Base-by-base conservation (phyloP, 2,888 invertebrate species). In the Sceliomorpha sp. region DNA sequence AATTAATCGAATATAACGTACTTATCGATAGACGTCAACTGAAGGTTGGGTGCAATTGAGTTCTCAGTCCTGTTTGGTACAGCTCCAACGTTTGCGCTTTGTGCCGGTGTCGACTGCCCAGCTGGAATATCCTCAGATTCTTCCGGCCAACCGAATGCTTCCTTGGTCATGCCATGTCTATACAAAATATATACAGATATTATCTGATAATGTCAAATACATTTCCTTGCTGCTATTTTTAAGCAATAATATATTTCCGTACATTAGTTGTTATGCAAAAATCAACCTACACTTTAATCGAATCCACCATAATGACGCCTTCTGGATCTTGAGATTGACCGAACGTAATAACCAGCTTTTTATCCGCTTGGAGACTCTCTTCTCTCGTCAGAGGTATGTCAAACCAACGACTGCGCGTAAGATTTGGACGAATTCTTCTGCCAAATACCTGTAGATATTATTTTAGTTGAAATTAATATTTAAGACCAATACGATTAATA, bases 141-240 rank as follows among this genome's bases (percentile, higher is more conserved):
- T 85, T 98, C 98, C 0, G 98, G 98, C 98, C 98, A 98, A 32
- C 98, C 98, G 83, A 98, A 98, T 0, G 94, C 91, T 84, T 98
- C 98, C 88, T 98, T 98, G 0, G 96, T 95, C 89, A 97, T 98
- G 0, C 97, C 97, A 85, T 98, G 98, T 80, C 93, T 93, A 76
- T 14, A 48, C 10, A 12, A 24, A 42, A 9, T 9, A 44, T n/a
- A n/a, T n/a, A n/a, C n/a, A n/a, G n/a, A n/a, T n/a, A n/a, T n/a
- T n/a, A n/a, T n/a, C n/a, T n/a, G n/a, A n/a, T n/a, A n/a, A n/a
- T n/a, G n/a, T n/a, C n/a, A n/a, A n/a, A n/a, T n/a, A n/a, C n/a
- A n/a, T n/a, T n/a, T n/a, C n/a, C n/a, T n/a, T n/a, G n/a, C n/a
- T n/a, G n/a, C n/a, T n/a, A n/a, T n/a, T n/a, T n/a, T n/a, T n/a